Conservation (phyloP, 2,113 vertebrate genomes). For the Lagopus muta region DNA sequence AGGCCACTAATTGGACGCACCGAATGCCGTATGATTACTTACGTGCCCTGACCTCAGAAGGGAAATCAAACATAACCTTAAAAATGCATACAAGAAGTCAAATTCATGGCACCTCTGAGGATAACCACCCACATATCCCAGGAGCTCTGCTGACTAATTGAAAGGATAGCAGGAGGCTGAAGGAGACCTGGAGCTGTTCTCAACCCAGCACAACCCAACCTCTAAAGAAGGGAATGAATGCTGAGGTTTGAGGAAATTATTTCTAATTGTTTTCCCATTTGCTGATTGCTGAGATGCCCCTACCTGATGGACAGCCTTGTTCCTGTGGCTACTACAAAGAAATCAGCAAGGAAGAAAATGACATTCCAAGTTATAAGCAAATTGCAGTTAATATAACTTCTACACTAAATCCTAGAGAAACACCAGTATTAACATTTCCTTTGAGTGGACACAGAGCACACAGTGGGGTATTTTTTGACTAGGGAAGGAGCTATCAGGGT, state of each 20-base stretch:
- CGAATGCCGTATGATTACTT: neutral
- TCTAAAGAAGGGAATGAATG: neutral
- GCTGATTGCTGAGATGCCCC: neutral
- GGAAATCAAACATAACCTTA: neutral
- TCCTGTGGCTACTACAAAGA: neutral
- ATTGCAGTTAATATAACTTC: neutral
- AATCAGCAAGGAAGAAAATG: neutral
- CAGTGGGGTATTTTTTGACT: neutral
- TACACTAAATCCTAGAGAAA: neutral
- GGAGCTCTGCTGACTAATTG: neutral
- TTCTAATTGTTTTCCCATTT: neutral
- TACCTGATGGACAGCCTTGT: neutral
- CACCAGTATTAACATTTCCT: neutral
- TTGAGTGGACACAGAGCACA: neutral
- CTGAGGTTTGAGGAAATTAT: neutral
- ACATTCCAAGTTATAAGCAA: neutral
- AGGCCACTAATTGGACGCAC: neutral
- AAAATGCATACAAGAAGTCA: neutral
- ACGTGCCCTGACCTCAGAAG: neutral
- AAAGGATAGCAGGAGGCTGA: neutral
- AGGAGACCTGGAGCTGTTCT: neutral
- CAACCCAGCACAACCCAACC: neutral
- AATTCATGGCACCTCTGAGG: neutral
- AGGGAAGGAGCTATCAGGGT: neutral
- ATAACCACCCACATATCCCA: neutral